Conservation (phyloP, 2,113 vertebrate species). For the Platysteira castanea region DNA sequence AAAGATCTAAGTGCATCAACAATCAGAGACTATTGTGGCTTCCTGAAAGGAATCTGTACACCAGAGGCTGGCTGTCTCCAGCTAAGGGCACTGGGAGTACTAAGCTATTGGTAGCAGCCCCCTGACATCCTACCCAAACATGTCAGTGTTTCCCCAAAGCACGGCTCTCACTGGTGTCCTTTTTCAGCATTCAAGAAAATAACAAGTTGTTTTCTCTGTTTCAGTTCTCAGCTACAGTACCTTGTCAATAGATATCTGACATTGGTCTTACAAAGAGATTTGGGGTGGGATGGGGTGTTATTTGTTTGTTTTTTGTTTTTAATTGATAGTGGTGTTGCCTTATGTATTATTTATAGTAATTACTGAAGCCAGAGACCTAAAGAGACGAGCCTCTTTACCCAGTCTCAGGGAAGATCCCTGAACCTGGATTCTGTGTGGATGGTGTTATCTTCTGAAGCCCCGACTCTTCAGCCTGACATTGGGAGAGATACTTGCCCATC, state of each 20-base stretch:
- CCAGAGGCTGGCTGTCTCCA: not conserved
- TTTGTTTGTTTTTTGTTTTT: not conserved
- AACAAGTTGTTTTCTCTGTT: not conserved
- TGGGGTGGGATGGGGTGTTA: not conserved
- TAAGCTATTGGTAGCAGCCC: not conserved
- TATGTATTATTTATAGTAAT: not conserved
- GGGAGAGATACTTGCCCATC: not conserved
- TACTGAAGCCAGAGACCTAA: not conserved
- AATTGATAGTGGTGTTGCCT: not conserved
- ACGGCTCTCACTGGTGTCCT: not conserved
- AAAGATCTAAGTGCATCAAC: not conserved
- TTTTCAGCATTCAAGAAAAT: not conserved
- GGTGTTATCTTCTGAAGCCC: not conserved
- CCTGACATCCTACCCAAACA: not conserved
- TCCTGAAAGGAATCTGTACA: not conserved
- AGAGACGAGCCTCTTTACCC: not conserved
- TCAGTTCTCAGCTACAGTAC: not conserved
- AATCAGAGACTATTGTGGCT: not conserved
- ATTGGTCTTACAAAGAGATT: not conserved
- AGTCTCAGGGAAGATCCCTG: not conserved
- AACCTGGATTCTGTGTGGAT: not conserved
- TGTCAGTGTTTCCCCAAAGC: not conserved
- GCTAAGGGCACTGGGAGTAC: not conserved
- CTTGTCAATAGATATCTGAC: not conserved
- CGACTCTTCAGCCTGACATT: fast-evolving